phyloP scores from a whole-genome alignment of 2,797 vertebrate species.

The Pangasius krempfi region DNA sequence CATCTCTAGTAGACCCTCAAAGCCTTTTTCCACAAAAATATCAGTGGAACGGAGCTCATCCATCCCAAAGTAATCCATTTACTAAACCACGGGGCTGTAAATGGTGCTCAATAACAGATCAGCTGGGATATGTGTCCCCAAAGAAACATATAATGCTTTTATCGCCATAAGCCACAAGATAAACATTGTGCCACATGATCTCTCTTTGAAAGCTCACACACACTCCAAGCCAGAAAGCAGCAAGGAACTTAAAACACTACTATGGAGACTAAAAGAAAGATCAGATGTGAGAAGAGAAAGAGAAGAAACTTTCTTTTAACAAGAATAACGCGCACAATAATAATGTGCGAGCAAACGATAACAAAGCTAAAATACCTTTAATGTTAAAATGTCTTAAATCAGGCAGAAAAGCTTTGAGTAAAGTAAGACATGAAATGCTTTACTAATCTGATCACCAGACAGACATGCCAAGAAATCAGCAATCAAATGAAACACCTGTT shows the following conservation, averaged over 20 bases:
- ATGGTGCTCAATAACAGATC: slow-evolving; percentile 9
- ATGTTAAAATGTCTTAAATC: not conserved
- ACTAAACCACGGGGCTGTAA: slow-evolving; percentile 10
- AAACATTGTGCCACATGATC: not conserved
- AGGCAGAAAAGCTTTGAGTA: not conserved
- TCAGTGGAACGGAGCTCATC: not conserved
- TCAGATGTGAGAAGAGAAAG: not conserved
- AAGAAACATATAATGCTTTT: slow-evolving; percentile 18
- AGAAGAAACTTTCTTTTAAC: not conserved
- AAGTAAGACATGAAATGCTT: not conserved
- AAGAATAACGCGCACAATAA: not conserved
- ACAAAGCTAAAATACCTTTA: not conserved
- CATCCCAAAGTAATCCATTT: not conserved
- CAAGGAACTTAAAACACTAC: slow-evolving; percentile 1
- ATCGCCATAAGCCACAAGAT: not conserved
- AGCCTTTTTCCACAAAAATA: slow-evolving; percentile 11
- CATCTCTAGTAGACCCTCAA: not conserved
- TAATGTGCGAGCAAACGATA: not conserved
- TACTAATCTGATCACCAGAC: not conserved
- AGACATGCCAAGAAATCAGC: not conserved
- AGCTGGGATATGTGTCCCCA: slow-evolving; percentile 9
- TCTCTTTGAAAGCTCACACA: not conserved
- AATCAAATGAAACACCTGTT: not conserved
- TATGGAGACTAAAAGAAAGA: not conserved
- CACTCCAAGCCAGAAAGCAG: not conserved